phyloP scores from a whole-genome alignment of 2,888 invertebrate species.

The Coenonympha glycerion region DNA sequence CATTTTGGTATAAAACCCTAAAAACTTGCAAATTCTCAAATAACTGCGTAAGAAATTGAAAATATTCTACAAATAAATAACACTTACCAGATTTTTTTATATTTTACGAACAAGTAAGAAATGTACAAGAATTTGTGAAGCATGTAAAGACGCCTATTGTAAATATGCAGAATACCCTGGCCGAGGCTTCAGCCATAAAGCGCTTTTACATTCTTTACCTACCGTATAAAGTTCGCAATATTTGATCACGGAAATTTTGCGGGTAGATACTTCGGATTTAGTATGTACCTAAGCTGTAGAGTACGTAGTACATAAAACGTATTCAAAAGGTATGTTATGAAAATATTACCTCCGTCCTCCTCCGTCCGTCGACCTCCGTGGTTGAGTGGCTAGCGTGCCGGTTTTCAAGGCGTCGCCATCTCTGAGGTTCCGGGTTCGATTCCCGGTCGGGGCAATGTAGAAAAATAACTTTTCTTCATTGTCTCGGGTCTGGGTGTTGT shows the following conservation, averaged over 20 bases:
- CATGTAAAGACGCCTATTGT: background rate
- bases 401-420: too few relatives aligned
- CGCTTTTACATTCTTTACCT: constrained; percentile 1
- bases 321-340: background rate
- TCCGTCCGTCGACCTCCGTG: too few relatives aligned
- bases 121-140: background rate
- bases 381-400: too few relatives aligned
- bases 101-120: background rate
- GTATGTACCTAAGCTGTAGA: background rate
- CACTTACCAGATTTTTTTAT: background rate
- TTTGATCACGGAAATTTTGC: background rate
- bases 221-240: constrained; percentile 1
- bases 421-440: too few relatives aligned
- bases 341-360: too few relatives aligned
- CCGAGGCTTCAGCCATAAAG: background rate
- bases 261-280: background rate
- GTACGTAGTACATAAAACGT: background rate
- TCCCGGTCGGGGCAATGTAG: too few relatives aligned
- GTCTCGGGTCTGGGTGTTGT: too few relatives aligned
- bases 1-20: too few relatives aligned
- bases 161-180: constrained; percentile 1
- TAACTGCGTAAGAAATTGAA: too few relatives aligned
- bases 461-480: too few relatives aligned
- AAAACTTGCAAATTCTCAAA: too few relatives aligned
- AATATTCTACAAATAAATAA: too few relatives aligned